These are phyloP conservation scores for Eunapius fragilis DNA, from an alignment of 37 sponge, comb jelly and placozoan genomes.

Conservation along the genomic window DNA sequence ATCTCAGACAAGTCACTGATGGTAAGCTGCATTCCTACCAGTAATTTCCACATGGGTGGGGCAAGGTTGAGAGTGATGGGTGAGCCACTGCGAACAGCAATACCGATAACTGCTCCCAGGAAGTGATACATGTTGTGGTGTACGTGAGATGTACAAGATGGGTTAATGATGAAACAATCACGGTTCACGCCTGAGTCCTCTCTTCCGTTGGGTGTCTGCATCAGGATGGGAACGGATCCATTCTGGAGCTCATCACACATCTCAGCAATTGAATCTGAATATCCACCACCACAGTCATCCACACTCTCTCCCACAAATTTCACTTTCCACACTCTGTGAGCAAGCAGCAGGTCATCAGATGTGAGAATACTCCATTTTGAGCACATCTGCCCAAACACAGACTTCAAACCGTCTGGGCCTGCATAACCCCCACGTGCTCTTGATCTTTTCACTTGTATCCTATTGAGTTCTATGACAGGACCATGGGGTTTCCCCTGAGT, in stretches of 20 bases:
- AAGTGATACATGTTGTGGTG: slow-evolving; percentile 93
- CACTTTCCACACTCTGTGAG: slow-evolving; percentile 97
- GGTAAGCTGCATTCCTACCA: slow-evolving; percentile 84
- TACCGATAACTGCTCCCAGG: slow-evolving; percentile 87
- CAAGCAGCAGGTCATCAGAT: slow-evolving; percentile 73
- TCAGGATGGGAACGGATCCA: slow-evolving; percentile 84
- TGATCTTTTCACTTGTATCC: slow-evolving; percentile 76
- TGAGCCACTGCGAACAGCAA: slow-evolving; percentile 89
- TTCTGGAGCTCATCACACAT: slow-evolving; percentile 97
- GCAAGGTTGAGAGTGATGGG: slow-evolving; percentile 87
- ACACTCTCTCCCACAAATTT: slow-evolving; percentile 97
- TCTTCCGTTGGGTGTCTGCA: slow-evolving; percentile 95
- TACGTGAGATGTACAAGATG: slow-evolving; percentile 66
- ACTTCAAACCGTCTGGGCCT: slow-evolving; percentile 73
- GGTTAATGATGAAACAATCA: slow-evolving; percentile 95
- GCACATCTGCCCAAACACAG: slow-evolving; percentile 94
- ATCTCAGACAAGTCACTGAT: slow-evolving; percentile 82
- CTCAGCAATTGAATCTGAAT: slow-evolving; percentile 95
- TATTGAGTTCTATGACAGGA: slow-evolving; percentile 89
- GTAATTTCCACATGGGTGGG: slow-evolving; percentile 95
- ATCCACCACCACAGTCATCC: slow-evolving; percentile 95
- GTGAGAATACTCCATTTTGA: slow-evolving; percentile 73
- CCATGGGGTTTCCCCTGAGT: slow-evolving; percentile 89
- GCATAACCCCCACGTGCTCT: slow-evolving; percentile 54
- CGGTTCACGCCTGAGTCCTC: slow-evolving; percentile 94